Evolutionary conservation across 2,113 vertebrate species (phyloP).

Genomic region (Formicarius rufipectus): DNA sequence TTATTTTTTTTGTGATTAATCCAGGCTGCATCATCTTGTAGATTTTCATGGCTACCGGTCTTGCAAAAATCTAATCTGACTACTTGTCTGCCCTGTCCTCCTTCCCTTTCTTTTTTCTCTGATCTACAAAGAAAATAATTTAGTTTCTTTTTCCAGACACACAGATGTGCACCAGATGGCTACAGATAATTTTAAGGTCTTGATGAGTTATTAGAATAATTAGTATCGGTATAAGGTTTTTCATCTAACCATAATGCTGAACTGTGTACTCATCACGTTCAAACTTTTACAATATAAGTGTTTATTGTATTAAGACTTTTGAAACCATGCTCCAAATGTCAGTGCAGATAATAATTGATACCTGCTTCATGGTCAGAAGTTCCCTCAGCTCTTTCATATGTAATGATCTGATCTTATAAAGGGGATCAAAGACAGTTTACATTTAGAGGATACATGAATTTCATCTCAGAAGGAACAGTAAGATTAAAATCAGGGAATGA

Average conservation of each 20-base stretch:
- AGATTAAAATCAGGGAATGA: not conserved
- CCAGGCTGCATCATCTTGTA: not conserved
- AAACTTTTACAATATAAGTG: not conserved
- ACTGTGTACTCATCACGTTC: not conserved
- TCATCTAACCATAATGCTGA: not conserved
- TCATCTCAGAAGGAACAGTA: not conserved
- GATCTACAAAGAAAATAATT: slow-evolving; percentile 4
- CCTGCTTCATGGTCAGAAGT: not conserved
- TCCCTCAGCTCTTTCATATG: not conserved
- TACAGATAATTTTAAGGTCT: slow-evolving; percentile 38
- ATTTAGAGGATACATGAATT: not conserved
- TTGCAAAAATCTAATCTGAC: not conserved
- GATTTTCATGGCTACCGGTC: not conserved
- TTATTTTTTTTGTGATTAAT: not conserved
- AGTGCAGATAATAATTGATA: not conserved
- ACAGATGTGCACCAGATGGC: slow-evolving; percentile 56
- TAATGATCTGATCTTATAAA: not conserved
- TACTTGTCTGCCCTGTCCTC: not conserved
- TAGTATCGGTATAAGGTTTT: slow-evolving; percentile 24
- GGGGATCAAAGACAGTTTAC: not conserved
- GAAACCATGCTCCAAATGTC: not conserved
- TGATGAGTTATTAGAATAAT: slow-evolving; percentile 48
- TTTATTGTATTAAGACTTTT: not conserved
- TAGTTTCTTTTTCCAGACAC: not conserved
- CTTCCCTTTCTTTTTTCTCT: not conserved